A percentile compares a stretch with the other conserved stretches of the same genome.
Conservation (phyloP, 2,113 vertebrate genomes). For the Oostethus manadensis region DNA sequence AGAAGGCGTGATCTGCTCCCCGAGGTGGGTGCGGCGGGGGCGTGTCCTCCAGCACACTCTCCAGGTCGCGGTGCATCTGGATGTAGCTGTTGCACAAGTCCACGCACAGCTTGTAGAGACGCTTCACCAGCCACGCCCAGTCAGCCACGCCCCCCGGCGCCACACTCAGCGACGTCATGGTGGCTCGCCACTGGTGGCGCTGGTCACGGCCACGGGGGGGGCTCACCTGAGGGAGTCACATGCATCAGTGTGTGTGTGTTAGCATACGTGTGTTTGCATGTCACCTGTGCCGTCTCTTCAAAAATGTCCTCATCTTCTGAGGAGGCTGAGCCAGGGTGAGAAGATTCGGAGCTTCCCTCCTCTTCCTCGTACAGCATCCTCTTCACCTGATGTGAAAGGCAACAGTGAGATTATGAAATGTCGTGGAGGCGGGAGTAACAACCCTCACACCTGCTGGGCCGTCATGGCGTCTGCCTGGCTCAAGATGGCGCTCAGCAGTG, state of each 20-base stretch:
- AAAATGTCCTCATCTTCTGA: conserved; percentile 98
- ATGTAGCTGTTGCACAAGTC: conserved; percentile 94
- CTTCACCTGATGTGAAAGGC: conserved; percentile 73
- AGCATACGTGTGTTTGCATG: neutral
- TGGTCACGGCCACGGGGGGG: conserved; percentile 86
- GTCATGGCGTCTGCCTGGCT: conserved; percentile 86
- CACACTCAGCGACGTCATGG: conserved; percentile 81
- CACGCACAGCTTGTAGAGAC: conserved; percentile 90
- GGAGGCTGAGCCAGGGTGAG: conserved; percentile 88
- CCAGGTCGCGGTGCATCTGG: conserved; percentile 93
- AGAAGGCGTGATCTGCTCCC: conserved; percentile 74
- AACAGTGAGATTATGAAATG: fast-evolving
- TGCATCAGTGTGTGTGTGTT: neutral
- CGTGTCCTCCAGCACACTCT: conserved; percentile 77
- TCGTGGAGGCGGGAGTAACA: neutral
- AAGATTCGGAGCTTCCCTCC: conserved; percentile 87
- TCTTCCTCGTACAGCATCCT: conserved; percentile 89
- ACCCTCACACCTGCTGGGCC: conserved; percentile 71
- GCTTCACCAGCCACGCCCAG: conserved; percentile 91
- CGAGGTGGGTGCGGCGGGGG: conserved; percentile 29
- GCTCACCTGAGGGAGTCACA: conserved; percentile 71
- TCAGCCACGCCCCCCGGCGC: conserved; percentile 84
- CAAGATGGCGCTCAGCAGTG: conserved; percentile 84
- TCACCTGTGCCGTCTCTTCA: conserved; percentile 88
- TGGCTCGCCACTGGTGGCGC: conserved; percentile 78